Percentiles rank a stretch among this genome's conserved stretches.
Evolutionary conservation across 2,888 invertebrate genomes (phyloP).

Genomic region (Pinctada fucata): DNA sequence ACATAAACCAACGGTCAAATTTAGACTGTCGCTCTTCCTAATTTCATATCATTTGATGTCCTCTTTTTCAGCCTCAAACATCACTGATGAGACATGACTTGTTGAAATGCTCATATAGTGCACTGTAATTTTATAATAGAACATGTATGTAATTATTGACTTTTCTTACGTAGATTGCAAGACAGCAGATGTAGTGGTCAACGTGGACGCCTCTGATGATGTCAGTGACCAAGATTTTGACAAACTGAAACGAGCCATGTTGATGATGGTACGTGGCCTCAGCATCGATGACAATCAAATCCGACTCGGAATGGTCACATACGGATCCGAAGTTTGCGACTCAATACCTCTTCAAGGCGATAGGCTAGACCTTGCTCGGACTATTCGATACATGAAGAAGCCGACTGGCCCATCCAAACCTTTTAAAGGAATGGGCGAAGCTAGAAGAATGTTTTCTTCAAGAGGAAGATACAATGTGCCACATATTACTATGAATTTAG

Average conservation of each 20-base stretch:
- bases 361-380: not conserved
- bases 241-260: conserved; percentile 6
- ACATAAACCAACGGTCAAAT: too few relatives aligned
- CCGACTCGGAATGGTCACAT: conserved; percentile 22
- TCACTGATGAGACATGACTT: too few relatives aligned
- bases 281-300: conserved; percentile 1
- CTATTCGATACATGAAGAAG: not conserved
- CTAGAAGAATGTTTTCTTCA: not conserved
- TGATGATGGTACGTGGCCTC: conserved; percentile 10
- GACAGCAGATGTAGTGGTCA: conserved; percentile 23
- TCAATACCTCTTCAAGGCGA: conserved; percentile 23
- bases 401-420: conserved; percentile 18
- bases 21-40: too few relatives aligned
- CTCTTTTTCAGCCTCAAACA: too few relatives aligned
- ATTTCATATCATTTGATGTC: too few relatives aligned
- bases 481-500: conserved; percentile 19
- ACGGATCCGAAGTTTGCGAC: conserved; percentile 21
- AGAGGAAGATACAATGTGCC: not conserved
- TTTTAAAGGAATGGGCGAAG: conserved; percentile 15
- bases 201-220: conserved; percentile 26
- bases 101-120: too few relatives aligned
- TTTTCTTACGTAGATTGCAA: too few relatives aligned
- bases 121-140: too few relatives aligned
- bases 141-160: too few relatives aligned
- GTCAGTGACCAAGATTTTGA: conserved; percentile 18